Base-by-base conservation (phyloP, 2,113 vertebrate genomes). In the Nothocercus nigrocapillus region DNA sequence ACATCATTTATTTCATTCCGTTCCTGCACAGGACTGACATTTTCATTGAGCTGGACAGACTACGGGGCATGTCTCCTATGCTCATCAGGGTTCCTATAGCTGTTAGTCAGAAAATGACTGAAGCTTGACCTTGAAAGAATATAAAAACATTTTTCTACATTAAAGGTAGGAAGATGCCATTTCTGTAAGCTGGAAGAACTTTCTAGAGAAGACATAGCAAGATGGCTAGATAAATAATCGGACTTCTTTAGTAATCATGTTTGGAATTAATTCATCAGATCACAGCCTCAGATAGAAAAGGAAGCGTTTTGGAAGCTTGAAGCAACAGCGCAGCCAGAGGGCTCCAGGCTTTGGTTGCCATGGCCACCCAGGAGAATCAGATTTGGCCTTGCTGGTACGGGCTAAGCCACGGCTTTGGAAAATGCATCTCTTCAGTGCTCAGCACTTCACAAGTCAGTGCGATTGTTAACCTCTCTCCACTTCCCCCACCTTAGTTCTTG, bases 291-390 rank as follows among this genome's bases (percentile, higher is more conserved):
- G 67, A 80, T 77, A 88, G 85, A 66, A 85, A 64, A 85, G 32
- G 69, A 92, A 92, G 25, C 74, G 63, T 74, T 96, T 58, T 89
- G 78, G 75, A 88, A 67, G 36, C 64, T 70, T 11, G 21, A 80
- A 80, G 30, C 45, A 42, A 80, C 92, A 63, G 16, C 38, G 54
- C 32, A 90, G 79, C 75, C 85, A 93, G 27, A 72, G 28, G 54
- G 56, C 73, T 83, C 24, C 68, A 77, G 53, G 32, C 53, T 82
- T 74, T 5, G 2, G 54, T 80, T 94, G 25, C 51, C 70, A 6
- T 88, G 85, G 81, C 90, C 88, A 88, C 91, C 85, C 75, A 85
- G 78, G 74, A 38, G 62, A 47, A 90, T 88, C 53, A 72, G 62
- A 81, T 93, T 67, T 95, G 45, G n/a, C 34, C n/a, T 68, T 38